Conservation (phyloP, 2,113 vertebrate species). For the Ictidomys tridecemlineatus region DNA sequence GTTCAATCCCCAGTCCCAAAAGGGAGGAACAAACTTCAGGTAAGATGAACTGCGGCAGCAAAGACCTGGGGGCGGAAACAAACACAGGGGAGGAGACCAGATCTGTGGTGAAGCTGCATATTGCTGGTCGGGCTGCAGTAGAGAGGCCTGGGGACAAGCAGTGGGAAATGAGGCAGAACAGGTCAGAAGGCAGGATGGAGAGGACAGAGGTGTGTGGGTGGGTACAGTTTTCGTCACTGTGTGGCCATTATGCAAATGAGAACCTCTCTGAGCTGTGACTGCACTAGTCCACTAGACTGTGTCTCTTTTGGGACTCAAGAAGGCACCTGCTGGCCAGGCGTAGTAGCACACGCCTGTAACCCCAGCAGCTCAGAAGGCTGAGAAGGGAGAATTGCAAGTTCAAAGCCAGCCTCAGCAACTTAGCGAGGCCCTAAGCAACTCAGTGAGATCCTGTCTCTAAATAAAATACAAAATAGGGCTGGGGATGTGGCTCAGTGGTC, state of each 20-base stretch:
- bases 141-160: not conserved
- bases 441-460: too few species aligned
- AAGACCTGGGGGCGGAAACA: not conserved
- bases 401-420: too few species aligned
- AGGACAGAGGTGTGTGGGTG: not conserved
- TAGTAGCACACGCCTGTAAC: too few species aligned
- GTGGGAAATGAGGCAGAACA: not conserved
- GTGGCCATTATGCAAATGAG: not conserved
- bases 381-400: too few species aligned
- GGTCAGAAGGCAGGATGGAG: not conserved
- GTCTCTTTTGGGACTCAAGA: not conserved
- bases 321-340: not conserved
- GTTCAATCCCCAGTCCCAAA: too few species aligned
- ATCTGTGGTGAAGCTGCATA: not conserved
- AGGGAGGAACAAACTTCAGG: not conserved
- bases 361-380: too few species aligned
- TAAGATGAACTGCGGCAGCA: not conserved
- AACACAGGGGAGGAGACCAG: not conserved
- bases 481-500: too few species aligned
- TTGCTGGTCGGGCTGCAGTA: not conserved
- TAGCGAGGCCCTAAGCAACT: too few species aligned
- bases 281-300: not conserved
- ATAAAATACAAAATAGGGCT: too few species aligned
- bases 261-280: not conserved
- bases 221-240: not conserved